Conservation (phyloP, 2,888 invertebrate genomes). For the Diaperis boleti region DNA sequence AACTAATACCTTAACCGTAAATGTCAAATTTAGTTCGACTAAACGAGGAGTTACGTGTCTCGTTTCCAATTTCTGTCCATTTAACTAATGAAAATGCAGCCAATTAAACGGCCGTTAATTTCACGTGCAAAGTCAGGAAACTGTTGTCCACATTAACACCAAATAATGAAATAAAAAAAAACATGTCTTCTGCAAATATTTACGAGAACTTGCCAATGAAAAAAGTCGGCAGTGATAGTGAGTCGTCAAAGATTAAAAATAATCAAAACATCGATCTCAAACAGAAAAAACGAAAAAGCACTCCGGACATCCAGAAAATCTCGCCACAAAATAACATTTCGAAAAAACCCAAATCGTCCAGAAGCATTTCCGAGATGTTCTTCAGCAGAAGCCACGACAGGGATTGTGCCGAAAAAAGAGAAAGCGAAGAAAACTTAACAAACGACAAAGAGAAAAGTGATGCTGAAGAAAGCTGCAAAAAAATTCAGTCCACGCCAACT, state of each 20-base stretch:
- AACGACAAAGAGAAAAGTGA: constrained; percentile 40
- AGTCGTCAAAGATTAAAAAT: constrained; percentile 1
- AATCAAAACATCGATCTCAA: constrained; percentile 43
- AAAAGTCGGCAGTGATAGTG: constrained; percentile 46
- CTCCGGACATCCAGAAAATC: constrained; percentile 55
- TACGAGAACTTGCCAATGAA: constrained; percentile 63
- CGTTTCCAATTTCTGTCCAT: constrained; percentile 35
- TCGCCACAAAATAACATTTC: constrained; percentile 48
- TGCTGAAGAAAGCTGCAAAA: constrained; percentile 36
- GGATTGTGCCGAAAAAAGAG: constrained; percentile 39
- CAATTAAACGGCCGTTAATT: constrained; percentile 39
- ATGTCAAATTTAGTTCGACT: constrained; percentile 14
- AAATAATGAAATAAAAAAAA: constrained; percentile 22
- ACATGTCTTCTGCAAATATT: constrained; percentile 56
- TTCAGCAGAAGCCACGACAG: constrained; percentile 44
- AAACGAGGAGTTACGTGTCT: constrained; percentile 38
- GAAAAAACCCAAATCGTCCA: constrained; percentile 57
- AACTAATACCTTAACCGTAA: constrained; percentile 13
- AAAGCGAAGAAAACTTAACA: constrained; percentile 47
- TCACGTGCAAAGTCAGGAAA: constrained; percentile 23
- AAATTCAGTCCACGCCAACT: constrained; percentile 61
- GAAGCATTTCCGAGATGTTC: constrained; percentile 57
- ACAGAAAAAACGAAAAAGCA: constrained; percentile 59
- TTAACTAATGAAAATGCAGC: constrained; percentile 42
- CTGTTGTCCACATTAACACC: constrained; percentile 11